A percentile compares a stretch with the other conserved stretches of the same genome.
Evolutionary conservation across 2,113 vertebrate species (phyloP).

Genomic region (Sylvia atricapilla): DNA sequence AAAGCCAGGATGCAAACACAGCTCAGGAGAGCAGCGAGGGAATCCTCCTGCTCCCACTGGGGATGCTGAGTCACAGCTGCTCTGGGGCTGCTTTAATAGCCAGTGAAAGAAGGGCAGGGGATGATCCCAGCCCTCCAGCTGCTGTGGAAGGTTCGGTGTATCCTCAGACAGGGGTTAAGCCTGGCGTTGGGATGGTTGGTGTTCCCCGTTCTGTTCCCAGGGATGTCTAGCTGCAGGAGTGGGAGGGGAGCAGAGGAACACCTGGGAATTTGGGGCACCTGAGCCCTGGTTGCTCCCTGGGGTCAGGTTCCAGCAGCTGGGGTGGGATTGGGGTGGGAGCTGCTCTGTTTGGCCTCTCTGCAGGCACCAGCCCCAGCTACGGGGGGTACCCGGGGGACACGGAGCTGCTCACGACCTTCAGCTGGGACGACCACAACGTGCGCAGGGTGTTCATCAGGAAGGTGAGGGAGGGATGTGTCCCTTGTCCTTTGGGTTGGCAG

Average conservation of each 20-base stretch:
- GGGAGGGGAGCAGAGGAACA: neutral
- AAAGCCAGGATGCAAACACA: accelerated
- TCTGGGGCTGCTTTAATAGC: neutral
- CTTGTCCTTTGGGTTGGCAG: accelerated
- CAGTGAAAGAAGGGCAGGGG: neutral
- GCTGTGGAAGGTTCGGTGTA: neutral
- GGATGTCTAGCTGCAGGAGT: neutral
- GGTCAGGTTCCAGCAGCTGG: accelerated
- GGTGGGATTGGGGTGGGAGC: neutral
- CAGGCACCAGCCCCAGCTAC: conserved; percentile 78
- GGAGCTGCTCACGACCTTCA: conserved; percentile 85
- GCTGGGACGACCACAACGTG: conserved; percentile 87
- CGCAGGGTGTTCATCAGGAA: conserved; percentile 90
- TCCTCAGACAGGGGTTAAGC: neutral
- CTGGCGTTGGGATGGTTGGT: neutral
- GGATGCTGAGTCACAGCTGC: neutral
- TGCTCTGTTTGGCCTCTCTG: neutral
- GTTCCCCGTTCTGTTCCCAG: accelerated
- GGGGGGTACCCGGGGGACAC: conserved; percentile 71
- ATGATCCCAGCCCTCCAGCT: neutral
- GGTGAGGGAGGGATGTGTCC: conserved; percentile 59
- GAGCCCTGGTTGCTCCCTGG: accelerated
- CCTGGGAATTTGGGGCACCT: neutral
- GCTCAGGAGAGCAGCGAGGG: neutral
- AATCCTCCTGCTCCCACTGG: neutral